phyloP scores from a whole-genome alignment of 2,113 vertebrate species.

The Collichthys lucidus region DNA sequence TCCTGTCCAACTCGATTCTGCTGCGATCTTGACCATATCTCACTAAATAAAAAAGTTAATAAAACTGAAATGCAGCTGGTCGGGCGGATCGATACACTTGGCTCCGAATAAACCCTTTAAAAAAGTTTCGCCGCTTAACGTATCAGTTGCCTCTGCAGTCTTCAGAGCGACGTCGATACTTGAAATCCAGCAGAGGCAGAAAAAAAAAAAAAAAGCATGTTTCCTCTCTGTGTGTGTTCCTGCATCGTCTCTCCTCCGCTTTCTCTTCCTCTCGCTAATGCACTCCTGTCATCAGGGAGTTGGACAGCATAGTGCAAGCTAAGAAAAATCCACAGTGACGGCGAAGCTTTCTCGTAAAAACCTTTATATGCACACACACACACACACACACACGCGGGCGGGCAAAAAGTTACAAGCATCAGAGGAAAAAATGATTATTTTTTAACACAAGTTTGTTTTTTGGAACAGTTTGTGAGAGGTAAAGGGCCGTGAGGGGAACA shows the following conservation, averaged over 20 bases:
- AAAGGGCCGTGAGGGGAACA: not conserved
- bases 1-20: conserved; percentile 34
- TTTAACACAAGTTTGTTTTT: conserved; percentile 19
- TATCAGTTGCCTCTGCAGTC: conserved; percentile 71
- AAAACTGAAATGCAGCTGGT: conserved; percentile 13
- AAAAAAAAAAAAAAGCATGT: conserved; percentile 34
- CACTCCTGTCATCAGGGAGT: conserved; percentile 74
- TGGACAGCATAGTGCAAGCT: conserved; percentile 66
- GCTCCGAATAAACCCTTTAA: conserved; percentile 3
- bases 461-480: conserved; percentile 9
- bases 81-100: conserved; percentile 54
- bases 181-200: conserved; percentile 68
- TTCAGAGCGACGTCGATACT: conserved; percentile 64
- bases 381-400: not conserved
- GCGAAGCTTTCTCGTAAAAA: conserved; percentile 66
- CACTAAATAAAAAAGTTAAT: conserved; percentile 20
- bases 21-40: not conserved
- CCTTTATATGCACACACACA: conserved; percentile 42
- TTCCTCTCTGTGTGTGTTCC: conserved; percentile 48
- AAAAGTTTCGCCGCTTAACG: conserved; percentile 50
- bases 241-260: conserved; percentile 69
- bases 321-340: conserved; percentile 75
- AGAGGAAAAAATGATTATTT: conserved; percentile 50
- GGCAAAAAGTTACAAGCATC: conserved; percentile 41
- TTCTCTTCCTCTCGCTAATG: conserved; percentile 74